These are phyloP conservation scores for Cygnus atratus DNA, from an alignment of 2,113 vertebrate genomes.

Conservation along the genomic window DNA sequence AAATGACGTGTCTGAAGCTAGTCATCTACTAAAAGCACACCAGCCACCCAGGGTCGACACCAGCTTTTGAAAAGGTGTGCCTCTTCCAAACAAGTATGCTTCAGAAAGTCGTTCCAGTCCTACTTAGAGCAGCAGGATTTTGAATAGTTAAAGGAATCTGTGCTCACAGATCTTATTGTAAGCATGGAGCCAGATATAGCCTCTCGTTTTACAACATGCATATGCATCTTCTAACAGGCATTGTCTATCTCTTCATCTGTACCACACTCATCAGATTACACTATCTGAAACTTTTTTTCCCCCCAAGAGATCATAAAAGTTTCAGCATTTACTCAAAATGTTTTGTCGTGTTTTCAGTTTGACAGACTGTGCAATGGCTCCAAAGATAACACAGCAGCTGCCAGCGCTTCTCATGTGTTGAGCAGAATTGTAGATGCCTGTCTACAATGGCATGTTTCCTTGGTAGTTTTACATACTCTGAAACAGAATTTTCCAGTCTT, in stretches of 20 bases:
- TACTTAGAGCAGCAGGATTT: neutral
- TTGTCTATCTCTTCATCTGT: slow-evolving; percentile 52
- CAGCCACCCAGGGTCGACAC: fast-evolving
- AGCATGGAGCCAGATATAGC: slow-evolving; percentile 10
- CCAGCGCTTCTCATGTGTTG: slow-evolving; percentile 30
- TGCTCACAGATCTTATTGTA: neutral
- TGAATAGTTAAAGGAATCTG: neutral
- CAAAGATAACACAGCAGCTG: slow-evolving; percentile 61
- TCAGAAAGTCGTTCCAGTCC: neutral
- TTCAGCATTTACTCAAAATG: slow-evolving; percentile 51
- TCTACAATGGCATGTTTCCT: slow-evolving; percentile 35
- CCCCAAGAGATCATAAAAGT: slow-evolving; percentile 62
- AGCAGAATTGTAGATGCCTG: slow-evolving; percentile 23
- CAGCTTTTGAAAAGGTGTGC: neutral
- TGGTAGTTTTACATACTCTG: slow-evolving; percentile 1
- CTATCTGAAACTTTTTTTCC: slow-evolving; percentile 40
- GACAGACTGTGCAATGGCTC: slow-evolving; percentile 19
- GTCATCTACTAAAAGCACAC: neutral
- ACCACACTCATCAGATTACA: slow-evolving; percentile 57
- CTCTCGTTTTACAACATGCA: slow-evolving; percentile 34
- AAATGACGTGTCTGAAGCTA: neutral
- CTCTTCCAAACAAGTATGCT: neutral
- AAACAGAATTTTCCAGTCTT: slow-evolving; percentile 46
- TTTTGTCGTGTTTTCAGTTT: slow-evolving; percentile 53
- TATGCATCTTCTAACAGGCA: slow-evolving; percentile 54